A percentile compares a stretch with the other conserved stretches of the same genome.
phyloP scores from a whole-genome alignment of 53 echinoderm and acorn worm species.

The Luidia sarsii region DNA sequence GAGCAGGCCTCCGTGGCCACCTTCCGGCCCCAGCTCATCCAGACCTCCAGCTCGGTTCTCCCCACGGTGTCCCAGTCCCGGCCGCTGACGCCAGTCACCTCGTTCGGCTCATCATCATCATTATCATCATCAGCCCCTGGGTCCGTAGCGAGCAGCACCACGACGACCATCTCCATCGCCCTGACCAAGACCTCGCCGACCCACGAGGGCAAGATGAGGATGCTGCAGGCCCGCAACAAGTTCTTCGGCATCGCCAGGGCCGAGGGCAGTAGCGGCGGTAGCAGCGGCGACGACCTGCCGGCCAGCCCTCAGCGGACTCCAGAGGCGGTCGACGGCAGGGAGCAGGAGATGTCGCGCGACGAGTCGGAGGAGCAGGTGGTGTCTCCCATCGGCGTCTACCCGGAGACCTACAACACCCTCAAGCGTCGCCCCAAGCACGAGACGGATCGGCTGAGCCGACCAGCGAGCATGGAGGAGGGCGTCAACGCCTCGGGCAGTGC shows the following conservation, averaged over 20 bases:
- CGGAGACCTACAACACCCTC: conserved; percentile 83
- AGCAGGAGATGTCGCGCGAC: too few relatives aligned
- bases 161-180: too few relatives aligned
- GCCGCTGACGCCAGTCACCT: background rate
- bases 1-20: conserved; percentile 29
- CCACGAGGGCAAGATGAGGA: conserved; percentile 42
- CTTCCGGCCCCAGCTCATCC: conserved; percentile 27
- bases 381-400: conserved; percentile 74
- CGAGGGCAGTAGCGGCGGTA: conserved; percentile 6
- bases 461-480: background rate
- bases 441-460: background rate
- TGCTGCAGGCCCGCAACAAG: conserved; percentile 33
- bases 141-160: too few relatives aligned
- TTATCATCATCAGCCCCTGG: too few relatives aligned
- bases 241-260: conserved; percentile 74
- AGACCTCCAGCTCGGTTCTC: conserved; percentile 25
- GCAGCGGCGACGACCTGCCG: too few relatives aligned
- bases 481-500: background rate
- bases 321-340: too few relatives aligned
- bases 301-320: too few relatives aligned
- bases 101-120: background rate
- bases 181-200: too few relatives aligned
- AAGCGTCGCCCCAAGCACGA: conserved; percentile 68
- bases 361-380: conserved; percentile 18
- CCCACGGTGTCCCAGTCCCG: conserved; percentile 15